Base-by-base conservation (phyloP, 1,140 invertebrate species). In the Apis dorsata region DNA sequence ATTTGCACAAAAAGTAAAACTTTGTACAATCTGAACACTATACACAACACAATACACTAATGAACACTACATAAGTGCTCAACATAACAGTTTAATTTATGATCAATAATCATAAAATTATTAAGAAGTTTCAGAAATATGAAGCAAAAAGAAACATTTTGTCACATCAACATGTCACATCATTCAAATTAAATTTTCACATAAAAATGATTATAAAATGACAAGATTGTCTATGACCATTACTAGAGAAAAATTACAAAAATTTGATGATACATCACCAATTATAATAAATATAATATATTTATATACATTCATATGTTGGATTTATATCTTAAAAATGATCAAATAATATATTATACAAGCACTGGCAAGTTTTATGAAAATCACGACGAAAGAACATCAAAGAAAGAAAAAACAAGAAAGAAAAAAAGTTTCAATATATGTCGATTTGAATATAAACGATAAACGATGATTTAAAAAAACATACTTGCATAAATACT, bases 1-100 rank as follows among this genome's bases (percentile, higher is more conserved):
- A 73, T 78, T 80, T 68, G 59, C 82, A 79, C 66, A 74, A 76
- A 78, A 80, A 7, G 44, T 13, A 24, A 76, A 70, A 66, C 21
- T 69, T 59, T 59, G 55, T 73, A 65, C 59, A 51, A 21, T 77
- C 69, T 79, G 28, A 86, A n/a, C 77, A 88, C 83, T 86, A 71
- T 79, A 69, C 84, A 86, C 83, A 81, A 85, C 81, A 80, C 73
- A 73, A 90, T 81, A 85, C 75, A 87, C 34, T 73, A 90, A 82
- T 70, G 34, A 51, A 86, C 78, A 87, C 75, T 70, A 69, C 73
- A 62, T 49, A 76, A 66, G 34, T 44, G 19, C 28, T 83, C 24
- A 17, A 60, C 19, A 2, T 19, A 49, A 60, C 17, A 17, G n/a
- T 78, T 71, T 19, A 21, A n/a, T 12, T 34, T 12, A 71, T 11